Conservation (phyloP, 2,888 invertebrate genomes). For the Drosophila meridionalis region DNA sequence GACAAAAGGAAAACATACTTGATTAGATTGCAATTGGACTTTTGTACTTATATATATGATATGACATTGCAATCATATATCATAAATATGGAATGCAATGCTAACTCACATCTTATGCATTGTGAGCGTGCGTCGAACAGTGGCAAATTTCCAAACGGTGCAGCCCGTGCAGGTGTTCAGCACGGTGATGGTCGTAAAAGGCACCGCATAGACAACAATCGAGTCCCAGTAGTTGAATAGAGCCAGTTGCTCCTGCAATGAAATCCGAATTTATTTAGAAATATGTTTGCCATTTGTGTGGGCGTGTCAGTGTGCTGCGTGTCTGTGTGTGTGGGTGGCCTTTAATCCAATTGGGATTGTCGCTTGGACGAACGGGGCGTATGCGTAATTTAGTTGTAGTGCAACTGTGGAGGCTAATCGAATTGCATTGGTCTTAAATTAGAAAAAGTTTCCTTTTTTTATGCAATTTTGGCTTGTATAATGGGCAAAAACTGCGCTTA, state of each 20-base stretch:
- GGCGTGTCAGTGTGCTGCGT: neutral
- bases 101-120: slow-evolving; percentile 82
- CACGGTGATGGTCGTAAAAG: slow-evolving; percentile 89
- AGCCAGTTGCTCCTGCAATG: slow-evolving; percentile 87
- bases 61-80: slow-evolving; percentile 3
- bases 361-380: slow-evolving; percentile 16
- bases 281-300: slow-evolving; percentile 1
- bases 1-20: neutral
- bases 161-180: slow-evolving; percentile 90
- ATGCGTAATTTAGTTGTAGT: slow-evolving; percentile 37
- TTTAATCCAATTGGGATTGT: slow-evolving; percentile 16
- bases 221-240: slow-evolving; percentile 90
- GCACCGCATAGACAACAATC: slow-evolving; percentile 89
- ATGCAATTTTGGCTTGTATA: neutral
- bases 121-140: slow-evolving; percentile 84
- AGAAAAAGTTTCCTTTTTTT: neutral
- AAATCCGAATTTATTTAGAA: neutral
- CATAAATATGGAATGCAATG: neutral
- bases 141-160: slow-evolving; percentile 88
- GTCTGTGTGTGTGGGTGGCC: neutral
- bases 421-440: slow-evolving; percentile 10
- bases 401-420: neutral
- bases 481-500: neutral
- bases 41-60: neutral
- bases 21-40: slow-evolving; percentile 8